Evolutionary conservation across 2,888 invertebrate genomes (phyloP).

Genomic region (Brenthis hecate): DNA sequence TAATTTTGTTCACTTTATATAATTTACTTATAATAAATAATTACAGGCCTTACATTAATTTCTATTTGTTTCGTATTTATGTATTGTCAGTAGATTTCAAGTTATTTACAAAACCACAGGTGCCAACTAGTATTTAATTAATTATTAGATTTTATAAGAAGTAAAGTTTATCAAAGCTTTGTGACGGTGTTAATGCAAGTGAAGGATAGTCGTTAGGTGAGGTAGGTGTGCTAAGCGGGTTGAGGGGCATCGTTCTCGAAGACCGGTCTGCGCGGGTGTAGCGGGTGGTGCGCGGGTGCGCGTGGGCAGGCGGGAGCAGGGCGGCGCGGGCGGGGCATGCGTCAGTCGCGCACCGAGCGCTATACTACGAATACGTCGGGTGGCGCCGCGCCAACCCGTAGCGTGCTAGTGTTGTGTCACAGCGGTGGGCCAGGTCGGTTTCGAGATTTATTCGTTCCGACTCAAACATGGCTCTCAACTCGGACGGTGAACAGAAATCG

Average conservation of each 20-base stretch:
- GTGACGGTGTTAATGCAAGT: conserved; percentile 47
- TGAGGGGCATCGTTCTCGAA: conserved; percentile 71
- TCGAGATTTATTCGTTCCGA: conserved; percentile 77
- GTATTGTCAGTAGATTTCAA: too few species aligned
- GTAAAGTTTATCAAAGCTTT: conserved; percentile 29
- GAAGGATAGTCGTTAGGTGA: conserved; percentile 53
- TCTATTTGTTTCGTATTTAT: too few species aligned
- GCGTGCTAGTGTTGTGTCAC: conserved; percentile 80
- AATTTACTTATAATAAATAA: too few species aligned
- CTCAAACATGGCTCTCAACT: conserved; percentile 81
- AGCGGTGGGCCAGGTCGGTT: conserved; percentile 80
- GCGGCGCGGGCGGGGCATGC: conserved; percentile 65
- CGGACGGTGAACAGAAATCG: conserved; percentile 86
- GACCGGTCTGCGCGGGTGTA: conserved; percentile 65
- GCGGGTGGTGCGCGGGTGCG: conserved; percentile 53
- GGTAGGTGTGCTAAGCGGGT: conserved; percentile 61
- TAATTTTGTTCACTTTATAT: too few species aligned
- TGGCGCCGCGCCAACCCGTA: conserved; percentile 77
- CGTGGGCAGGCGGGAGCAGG: conserved; percentile 53
- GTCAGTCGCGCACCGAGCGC: conserved; percentile 81
- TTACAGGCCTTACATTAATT: too few species aligned
- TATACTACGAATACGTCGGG: conserved; percentile 73
- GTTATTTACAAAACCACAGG: not conserved
- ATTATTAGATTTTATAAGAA: not conserved
- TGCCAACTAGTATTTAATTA: not conserved